A percentile compares a stretch with the other conserved stretches of the same genome.
phyloP scores from a whole-genome alignment of 2,888 invertebrate genomes.

The Lepidocyrtoides sp. region DNA sequence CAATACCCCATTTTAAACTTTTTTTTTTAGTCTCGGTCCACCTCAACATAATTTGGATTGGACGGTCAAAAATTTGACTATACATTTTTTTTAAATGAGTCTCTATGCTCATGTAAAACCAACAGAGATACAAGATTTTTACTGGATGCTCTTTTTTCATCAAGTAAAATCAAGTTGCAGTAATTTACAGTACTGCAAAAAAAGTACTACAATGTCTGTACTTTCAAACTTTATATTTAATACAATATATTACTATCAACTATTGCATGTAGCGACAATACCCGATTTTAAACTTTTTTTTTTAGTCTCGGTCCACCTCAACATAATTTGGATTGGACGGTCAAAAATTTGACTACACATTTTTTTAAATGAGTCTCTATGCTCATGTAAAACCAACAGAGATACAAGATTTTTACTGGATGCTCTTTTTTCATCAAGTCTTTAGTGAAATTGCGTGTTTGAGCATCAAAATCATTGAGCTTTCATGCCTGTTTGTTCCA shows the following conservation, averaged over 20 bases:
- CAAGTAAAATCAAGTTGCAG: background rate
- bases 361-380: background rate
- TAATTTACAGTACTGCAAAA: background rate
- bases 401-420: background rate
- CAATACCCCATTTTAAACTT: too few relatives aligned
- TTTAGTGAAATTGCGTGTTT: conserved; percentile 15
- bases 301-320: too few relatives aligned
- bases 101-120: conserved; percentile 7
- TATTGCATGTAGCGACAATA: conserved; percentile 9
- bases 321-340: too few relatives aligned
- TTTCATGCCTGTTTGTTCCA: conserved; percentile 47
- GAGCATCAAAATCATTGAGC: conserved; percentile 58
- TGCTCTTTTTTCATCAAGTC: background rate
- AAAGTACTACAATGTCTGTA: conserved; percentile 11
- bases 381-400: conserved; percentile 17
- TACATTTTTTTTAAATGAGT: background rate
- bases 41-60: too few relatives aligned
- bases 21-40: too few relatives aligned
- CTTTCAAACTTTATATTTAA: too few relatives aligned
- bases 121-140: background rate
- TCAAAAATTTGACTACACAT: too few relatives aligned
- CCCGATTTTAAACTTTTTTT: too few relatives aligned
- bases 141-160: background rate
- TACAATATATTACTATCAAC: background rate
- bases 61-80: too few relatives aligned